A percentile compares a stretch with the other conserved stretches of the same genome.
phyloP scores from a whole-genome alignment of 2,888 invertebrate genomes.

The Pachydiplax longipennis region DNA sequence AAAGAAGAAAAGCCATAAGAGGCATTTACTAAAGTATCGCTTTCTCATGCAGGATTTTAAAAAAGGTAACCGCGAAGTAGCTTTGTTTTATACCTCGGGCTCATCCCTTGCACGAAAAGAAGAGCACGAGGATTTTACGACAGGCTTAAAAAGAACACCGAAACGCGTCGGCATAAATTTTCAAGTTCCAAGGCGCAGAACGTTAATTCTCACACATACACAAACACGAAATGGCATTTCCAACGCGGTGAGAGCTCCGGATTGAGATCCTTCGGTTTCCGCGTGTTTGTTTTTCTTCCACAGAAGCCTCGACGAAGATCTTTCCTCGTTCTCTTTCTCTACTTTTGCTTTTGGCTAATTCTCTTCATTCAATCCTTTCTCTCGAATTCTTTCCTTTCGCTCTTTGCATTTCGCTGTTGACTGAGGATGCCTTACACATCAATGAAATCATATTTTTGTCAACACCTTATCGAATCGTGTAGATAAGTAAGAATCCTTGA shows the following conservation, averaged over 20 bases:
- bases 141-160: not conserved
- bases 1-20: no score
- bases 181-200: not conserved
- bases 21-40: not conserved
- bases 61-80: not conserved
- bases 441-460: no score
- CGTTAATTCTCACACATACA: not conserved
- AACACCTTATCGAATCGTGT: no score
- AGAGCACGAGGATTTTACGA: not conserved
- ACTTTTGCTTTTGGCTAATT: not conserved
- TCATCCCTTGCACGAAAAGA: not conserved
- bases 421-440: no score
- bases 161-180: not conserved
- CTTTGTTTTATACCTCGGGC: not conserved
- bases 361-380: not conserved
- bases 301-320: not conserved
- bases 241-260: not conserved
- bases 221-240: not conserved
- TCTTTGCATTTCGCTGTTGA: not conserved
- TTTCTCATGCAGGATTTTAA: not conserved
- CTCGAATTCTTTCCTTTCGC: not conserved
- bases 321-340: not conserved
- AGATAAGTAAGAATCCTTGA: no score
- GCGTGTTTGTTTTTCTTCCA: not conserved
- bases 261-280: not conserved